Evolutionary conservation across 2,797 vertebrate species (phyloP).

Genomic region (Amphiprion clarkii): DNA sequence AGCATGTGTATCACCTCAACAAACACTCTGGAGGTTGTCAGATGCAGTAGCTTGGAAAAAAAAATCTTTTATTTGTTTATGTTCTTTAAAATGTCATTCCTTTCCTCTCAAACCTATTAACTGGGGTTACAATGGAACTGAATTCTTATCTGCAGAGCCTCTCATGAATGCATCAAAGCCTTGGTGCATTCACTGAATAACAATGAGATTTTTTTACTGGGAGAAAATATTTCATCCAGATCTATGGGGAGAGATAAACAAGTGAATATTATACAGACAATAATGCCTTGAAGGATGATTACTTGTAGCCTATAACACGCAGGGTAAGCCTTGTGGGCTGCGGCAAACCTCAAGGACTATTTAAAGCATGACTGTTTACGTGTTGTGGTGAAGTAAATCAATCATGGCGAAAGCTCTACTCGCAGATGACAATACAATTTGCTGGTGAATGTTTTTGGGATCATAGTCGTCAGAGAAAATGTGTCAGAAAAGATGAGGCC

Average conservation of each 20-base stretch:
- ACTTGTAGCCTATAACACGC: conserved; percentile 44
- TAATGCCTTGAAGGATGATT: conserved; percentile 61
- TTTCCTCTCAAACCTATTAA: conserved; percentile 68
- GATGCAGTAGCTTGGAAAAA: conserved; percentile 29
- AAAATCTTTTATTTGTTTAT: conserved; percentile 71
- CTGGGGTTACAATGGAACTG: conserved; percentile 60
- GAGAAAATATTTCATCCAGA: conserved; percentile 65
- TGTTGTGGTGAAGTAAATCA: conserved; percentile 34
- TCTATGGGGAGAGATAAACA: conserved; percentile 69
- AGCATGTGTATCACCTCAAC: conserved; percentile 40
- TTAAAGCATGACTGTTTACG: conserved; percentile 43
- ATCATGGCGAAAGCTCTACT: conserved; percentile 18
- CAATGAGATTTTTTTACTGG: conserved; percentile 63
- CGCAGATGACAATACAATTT: conserved; percentile 41
- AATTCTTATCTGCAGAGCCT: conserved; percentile 69
- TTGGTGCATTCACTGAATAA: conserved; percentile 63
- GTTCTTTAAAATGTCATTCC: conserved; percentile 78
- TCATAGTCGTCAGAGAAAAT: conserved; percentile 25
- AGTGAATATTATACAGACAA: conserved; percentile 60
- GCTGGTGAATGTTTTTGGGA: conserved; percentile 9
- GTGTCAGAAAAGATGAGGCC: neutral
- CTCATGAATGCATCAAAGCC: conserved; percentile 69
- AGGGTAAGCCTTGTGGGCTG: conserved; percentile 27
- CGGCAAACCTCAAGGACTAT: conserved; percentile 35
- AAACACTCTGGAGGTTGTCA: conserved; percentile 55